phyloP scores from a whole-genome alignment of 2,888 invertebrate species.

The Epirrhoe tristata region DNA sequence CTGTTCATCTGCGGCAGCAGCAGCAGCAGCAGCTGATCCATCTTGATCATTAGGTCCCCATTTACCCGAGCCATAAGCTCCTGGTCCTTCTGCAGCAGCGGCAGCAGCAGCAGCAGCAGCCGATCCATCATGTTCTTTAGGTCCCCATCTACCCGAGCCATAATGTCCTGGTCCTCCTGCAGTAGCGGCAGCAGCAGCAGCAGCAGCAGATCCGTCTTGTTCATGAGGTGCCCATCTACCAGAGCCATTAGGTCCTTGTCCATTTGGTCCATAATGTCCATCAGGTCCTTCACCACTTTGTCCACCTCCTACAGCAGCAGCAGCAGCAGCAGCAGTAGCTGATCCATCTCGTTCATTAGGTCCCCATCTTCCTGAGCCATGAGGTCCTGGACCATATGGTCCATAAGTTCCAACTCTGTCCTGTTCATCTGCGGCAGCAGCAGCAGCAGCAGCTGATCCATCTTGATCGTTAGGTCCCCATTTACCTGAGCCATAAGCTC shows the following conservation, averaged over 20 bases:
- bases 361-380: background rate
- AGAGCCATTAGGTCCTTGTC: background rate
- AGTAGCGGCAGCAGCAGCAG: slow-evolving; percentile 1
- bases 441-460: background rate
- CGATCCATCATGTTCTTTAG: slow-evolving; percentile 28
- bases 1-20: no score
- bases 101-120: slow-evolving; percentile 33
- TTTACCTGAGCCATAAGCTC: no score
- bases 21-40: no score
- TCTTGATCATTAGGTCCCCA: background rate
- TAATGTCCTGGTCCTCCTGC: background rate
- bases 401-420: slow-evolving; percentile 9
- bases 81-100: slow-evolving; percentile 14
- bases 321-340: background rate
- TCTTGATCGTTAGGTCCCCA: background rate
- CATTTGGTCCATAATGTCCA: background rate
- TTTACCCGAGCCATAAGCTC: no score
- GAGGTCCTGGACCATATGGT: background rate
- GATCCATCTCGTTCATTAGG: no score
- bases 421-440: background rate
- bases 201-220: background rate
- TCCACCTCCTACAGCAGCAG: background rate
- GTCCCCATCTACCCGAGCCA: slow-evolving; percentile 12
- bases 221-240: background rate
- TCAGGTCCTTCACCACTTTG: background rate